Conservation (phyloP, 2,797 vertebrate species). For the Poeciliopsis presidionis region DNA sequence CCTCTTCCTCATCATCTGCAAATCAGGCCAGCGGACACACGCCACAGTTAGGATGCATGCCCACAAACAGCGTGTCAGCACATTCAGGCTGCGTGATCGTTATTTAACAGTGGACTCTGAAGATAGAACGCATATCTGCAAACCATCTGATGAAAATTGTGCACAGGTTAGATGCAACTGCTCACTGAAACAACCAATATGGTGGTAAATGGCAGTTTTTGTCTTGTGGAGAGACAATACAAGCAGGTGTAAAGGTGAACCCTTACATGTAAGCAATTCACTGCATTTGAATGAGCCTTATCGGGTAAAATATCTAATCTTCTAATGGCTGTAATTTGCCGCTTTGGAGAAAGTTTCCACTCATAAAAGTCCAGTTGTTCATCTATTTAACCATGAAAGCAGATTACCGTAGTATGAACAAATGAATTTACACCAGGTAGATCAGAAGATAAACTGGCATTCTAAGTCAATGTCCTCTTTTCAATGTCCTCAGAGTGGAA, state of each 20-base stretch:
- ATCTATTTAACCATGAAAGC: not conserved
- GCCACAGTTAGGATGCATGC: not conserved
- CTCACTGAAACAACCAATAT: not conserved
- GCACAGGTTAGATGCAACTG: not conserved
- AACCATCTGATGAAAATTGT: constrained; percentile 9
- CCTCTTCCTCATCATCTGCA: constrained; percentile 93
- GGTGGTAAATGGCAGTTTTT: not conserved
- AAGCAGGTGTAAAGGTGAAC: not conserved
- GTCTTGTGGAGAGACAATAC: not conserved
- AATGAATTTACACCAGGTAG: not conserved
- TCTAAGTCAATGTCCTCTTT: constrained; percentile 4
- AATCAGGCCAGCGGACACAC: constrained; percentile 17
- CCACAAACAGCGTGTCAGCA: not conserved
- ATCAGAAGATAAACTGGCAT: not conserved
- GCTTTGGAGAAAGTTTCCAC: not conserved
- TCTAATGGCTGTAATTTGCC: not conserved
- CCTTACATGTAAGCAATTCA: not conserved
- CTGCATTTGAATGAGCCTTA: not conserved
- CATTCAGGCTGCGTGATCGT: not conserved
- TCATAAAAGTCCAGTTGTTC: not conserved
- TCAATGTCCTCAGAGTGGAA: not conserved
- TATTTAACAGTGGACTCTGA: constrained; percentile 6
- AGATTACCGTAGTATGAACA: not conserved
- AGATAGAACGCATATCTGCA: not conserved
- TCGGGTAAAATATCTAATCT: not conserved